phyloP scores from a whole-genome alignment of 2,797 vertebrate genomes.

The Philypnodon macrostomus region DNA sequence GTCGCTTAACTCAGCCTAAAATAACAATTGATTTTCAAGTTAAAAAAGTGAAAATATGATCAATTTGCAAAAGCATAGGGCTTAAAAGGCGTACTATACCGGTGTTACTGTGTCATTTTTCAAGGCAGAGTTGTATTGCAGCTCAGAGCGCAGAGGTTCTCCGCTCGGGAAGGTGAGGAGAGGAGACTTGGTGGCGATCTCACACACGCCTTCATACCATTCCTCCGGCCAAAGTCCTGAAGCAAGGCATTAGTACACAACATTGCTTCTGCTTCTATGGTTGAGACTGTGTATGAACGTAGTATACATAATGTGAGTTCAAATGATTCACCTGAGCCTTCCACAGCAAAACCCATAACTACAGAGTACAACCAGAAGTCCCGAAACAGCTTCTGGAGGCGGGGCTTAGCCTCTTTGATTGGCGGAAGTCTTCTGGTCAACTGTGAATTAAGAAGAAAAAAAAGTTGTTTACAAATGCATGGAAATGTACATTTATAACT shows the following conservation, averaged over 20 bases:
- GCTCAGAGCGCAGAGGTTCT: constrained; percentile 92
- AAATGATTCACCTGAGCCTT: constrained; percentile 86
- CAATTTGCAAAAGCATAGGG: not conserved
- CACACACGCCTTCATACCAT: constrained; percentile 98
- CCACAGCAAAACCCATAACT: constrained; percentile 96
- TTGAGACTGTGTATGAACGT: not conserved
- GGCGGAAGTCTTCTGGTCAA: constrained; percentile 89
- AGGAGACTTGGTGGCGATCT: constrained; percentile 94
- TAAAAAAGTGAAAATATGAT: too few species aligned
- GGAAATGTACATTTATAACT: too few species aligned
- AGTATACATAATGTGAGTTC: not conserved
- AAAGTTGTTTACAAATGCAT: too few species aligned
- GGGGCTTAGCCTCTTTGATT: constrained; percentile 96
- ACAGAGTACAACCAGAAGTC: constrained; percentile 98
- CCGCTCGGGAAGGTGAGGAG: constrained; percentile 94
- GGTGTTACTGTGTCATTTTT: constrained; percentile 94
- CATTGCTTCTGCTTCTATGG: not conserved
- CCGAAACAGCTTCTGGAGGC: constrained; percentile 95
- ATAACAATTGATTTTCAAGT: too few species aligned
- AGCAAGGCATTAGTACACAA: constrained; percentile 1
- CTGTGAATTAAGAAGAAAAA: too few species aligned
- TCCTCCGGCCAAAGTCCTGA: constrained; percentile 95
- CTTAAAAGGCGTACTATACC: constrained; percentile 64
- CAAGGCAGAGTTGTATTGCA: constrained; percentile 96
- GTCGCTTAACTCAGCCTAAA: constrained; percentile 90